phyloP scores from a whole-genome alignment of 1,140 invertebrate genomes.

The Pristionchus pacificus region DNA sequence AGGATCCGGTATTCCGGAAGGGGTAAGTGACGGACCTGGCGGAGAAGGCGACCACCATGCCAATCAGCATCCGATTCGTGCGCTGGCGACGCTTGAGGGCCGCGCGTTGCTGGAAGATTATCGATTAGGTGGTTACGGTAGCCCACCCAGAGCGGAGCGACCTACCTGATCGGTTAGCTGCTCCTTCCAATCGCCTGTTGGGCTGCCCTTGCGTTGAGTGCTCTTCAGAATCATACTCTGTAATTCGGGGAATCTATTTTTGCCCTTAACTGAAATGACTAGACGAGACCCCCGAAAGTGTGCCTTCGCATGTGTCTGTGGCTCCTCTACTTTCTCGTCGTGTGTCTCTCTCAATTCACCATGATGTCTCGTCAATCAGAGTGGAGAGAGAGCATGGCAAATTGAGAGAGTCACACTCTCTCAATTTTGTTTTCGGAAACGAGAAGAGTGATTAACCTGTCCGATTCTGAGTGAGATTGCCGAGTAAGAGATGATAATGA shows the following conservation, averaged over 20 bases:
- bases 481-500: constrained; percentile 55
- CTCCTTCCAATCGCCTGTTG: constrained; percentile 40
- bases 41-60: constrained; percentile 41
- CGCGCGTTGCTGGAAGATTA: constrained; percentile 46
- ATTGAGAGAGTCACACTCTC: too few species aligned
- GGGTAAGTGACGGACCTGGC: constrained; percentile 14
- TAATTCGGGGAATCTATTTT: too few species aligned
- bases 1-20: background rate
- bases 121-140: too few species aligned
- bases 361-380: too few species aligned
- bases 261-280: too few species aligned
- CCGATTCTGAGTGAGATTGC: constrained; percentile 50
- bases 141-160: too few species aligned
- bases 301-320: too few species aligned
- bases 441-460: constrained; percentile 28
- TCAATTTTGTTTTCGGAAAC: too few species aligned
- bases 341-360: too few species aligned
- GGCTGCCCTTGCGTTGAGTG: constrained; percentile 32
- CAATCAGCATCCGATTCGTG: constrained; percentile 56
- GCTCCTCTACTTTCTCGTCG: too few species aligned
- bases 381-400: too few species aligned
- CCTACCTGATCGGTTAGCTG: constrained; percentile 30
- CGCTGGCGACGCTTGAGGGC: constrained; percentile 52
- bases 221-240: constrained; percentile 48
- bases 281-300: too few species aligned